A percentile compares a stretch with the other conserved stretches of the same genome.
Evolutionary conservation across 2,888 invertebrate genomes (phyloP).

Genomic region (Platypus cylindrus): DNA sequence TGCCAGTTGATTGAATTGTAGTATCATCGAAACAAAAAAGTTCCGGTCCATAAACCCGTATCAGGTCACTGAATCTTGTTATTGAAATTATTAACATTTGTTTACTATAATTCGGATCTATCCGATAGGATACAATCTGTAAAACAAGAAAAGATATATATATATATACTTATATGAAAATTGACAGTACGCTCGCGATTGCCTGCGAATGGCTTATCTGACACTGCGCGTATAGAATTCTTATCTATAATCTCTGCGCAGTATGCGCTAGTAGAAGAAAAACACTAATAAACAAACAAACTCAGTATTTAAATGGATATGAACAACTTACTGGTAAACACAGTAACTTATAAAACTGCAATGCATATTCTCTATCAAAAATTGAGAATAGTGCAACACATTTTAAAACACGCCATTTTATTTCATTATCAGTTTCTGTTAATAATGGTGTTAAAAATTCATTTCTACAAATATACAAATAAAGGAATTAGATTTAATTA

Average conservation of each 20-base stretch:
- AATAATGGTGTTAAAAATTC: constrained; percentile 19
- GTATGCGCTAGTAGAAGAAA: no score
- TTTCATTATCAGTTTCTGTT: constrained; percentile 11
- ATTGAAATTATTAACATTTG: constrained; percentile 9
- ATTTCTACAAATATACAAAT: constrained; percentile 16
- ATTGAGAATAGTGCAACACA: constrained; percentile 18
- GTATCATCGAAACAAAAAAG: constrained; percentile 9
- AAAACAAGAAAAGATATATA: constrained; percentile 5
- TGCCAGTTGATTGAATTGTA: constrained; percentile 1
- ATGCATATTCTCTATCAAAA: no score
- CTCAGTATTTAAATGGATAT: neutral
- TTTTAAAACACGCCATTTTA: constrained; percentile 18
- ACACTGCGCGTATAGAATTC: no score
- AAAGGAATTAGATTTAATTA: no score
- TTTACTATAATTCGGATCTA: constrained; percentile 11
- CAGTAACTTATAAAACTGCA: no score
- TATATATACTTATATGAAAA: neutral
- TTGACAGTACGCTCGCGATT: neutral
- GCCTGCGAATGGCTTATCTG: no score
- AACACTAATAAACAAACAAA: neutral
- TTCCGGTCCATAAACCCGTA: constrained; percentile 12
- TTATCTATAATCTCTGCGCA: no score
- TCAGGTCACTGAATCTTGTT: constrained; percentile 14
- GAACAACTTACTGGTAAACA: constrained; percentile 19
- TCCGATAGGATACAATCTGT: constrained; percentile 12